Evolutionary conservation across 2,888 invertebrate species (phyloP), one percentile per base, ranked within the genome.

Genomic region (Spisula solida): DNA sequence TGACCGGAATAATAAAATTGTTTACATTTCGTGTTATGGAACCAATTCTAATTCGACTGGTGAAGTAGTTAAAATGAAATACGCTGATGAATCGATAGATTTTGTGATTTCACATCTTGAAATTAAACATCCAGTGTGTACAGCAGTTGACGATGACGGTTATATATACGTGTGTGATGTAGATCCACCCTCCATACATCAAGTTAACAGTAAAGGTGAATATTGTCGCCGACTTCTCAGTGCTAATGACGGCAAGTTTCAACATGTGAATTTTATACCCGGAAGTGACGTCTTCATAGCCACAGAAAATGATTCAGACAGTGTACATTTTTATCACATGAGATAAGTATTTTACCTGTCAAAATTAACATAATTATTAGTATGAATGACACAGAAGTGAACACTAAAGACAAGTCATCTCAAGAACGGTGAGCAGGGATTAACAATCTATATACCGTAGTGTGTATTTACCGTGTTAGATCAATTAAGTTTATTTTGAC

Each of bases 111-210:
- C 85, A 12, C 78, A 82, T 51, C 25, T n/a, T 1, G 86, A 88
- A 79, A 88, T 88, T n/a, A 75, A 85, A 29, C 84, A 88, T 31
- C 90, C 90, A 0, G 90, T 90, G 20, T 86, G 90, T 31, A 81
- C 85, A 41, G 56, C 90, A 16, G 12, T 56, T 20, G 90, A 90
- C 41, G 1, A 18, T 25, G 47, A 86, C 16, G 90, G 90, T 16
- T 78, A 80, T 66, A 81, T 90, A 12, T 90, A 86, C 55, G 82
- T 90, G 1, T 90, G 90, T 85, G 88, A 88, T 55, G 78, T 86
- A 25, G 66, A 90, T 34, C 86, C 90, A 0, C 87, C 88, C 0
- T 60, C 86, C 1, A 81, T 86, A 29, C 88, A 88, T 16, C 90
- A 90, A 60, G 56, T 90, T 14, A 31, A 51, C 0, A 60, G 80